These are phyloP conservation scores for Xanthia togata DNA, from an alignment of 2,888 invertebrate species.

Conservation along the genomic window DNA sequence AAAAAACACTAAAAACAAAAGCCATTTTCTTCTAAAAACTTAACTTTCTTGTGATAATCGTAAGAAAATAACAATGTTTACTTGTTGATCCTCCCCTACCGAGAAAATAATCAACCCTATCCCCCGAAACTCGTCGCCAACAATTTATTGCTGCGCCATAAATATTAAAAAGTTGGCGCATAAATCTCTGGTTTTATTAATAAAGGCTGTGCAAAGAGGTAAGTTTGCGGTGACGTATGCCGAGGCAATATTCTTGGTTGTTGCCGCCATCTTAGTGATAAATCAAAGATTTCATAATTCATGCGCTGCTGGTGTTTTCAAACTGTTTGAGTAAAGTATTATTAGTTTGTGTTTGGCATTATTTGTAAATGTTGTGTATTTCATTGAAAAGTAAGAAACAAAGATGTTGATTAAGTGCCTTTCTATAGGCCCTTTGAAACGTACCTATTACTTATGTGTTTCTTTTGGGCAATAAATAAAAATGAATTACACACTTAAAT, in stretches of 20 bases:
- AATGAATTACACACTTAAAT: too few relatives aligned
- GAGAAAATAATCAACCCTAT: constrained; percentile 87
- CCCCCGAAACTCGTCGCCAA: constrained; percentile 82
- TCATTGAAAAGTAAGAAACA: background rate
- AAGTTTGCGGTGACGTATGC: constrained; percentile 76
- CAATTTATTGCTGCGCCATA: constrained; percentile 88
- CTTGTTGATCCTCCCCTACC: constrained; percentile 85
- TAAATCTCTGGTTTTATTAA: constrained; percentile 88
- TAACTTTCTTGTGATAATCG: constrained; percentile 31
- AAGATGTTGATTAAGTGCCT: background rate
- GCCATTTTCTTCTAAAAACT: background rate
- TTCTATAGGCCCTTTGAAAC: background rate
- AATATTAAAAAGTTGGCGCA: constrained; percentile 89
- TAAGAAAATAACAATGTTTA: constrained; percentile 72
- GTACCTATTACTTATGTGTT: background rate
- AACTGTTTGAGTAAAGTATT: constrained; percentile 16
- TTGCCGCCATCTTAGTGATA: constrained; percentile 54
- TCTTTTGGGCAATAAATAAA: too few relatives aligned
- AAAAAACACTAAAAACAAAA: constrained; percentile 4
- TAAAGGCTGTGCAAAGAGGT: constrained; percentile 77
- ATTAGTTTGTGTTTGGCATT: constrained; percentile 18
- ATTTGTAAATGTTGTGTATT: background rate
- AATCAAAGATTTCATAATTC: constrained; percentile 57
- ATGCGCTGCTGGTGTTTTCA: constrained; percentile 41
- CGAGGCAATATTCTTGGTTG: constrained; percentile 74